Evolutionary conservation across 2,113 vertebrate species (phyloP), one percentile per base, ranked within the genome.

Genomic region (Phoxinus phoxinus): DNA sequence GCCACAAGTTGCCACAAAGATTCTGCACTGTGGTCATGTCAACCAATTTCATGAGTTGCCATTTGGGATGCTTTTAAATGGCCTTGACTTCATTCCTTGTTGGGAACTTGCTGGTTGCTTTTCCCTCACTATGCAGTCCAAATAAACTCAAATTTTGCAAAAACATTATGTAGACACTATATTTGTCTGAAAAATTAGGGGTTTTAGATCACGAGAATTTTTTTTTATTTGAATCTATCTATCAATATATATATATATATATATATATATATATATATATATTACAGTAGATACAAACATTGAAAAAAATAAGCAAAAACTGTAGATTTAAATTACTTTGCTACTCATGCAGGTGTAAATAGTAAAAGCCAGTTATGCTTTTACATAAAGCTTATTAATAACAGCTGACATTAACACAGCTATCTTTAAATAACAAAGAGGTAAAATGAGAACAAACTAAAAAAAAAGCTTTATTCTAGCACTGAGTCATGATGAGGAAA

Each of bases 301-400:
- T 35, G 6, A 67, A 9, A 32, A 35, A 71, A 71, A 71, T 19
- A 17, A 6, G 5, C 21, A 59, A 59, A 41, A 35, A 77, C 19
- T n/a, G 51, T 35, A 41, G 35, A 78, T 58, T 58, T 17, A 56
- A 77, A 10, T 63, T 80, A 23, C 35, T 44, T 46, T 46, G n/a
- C n/a, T 80, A 41, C 35, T 25, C 56, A 63, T 35, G 48, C 51
- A 6, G 32, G 35, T 80, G 58, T 63, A 63, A 63, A 80, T 63
- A 63, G n/a, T 46, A 19, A 81, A 23, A 27, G 75, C 30, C 15
- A 58, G 32, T 37, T 21, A n/a, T 30, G 9, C 27, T 32, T 10
- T 19, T 61, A 27, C 1, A 65, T 13, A 46, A 25, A 78, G 30
- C 19, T 37, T 37, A 78, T 13, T 37, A 23, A 77, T 11, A 30